phyloP scores from a whole-genome alignment of 2,113 vertebrate species.

The Tyrannus savana region DNA sequence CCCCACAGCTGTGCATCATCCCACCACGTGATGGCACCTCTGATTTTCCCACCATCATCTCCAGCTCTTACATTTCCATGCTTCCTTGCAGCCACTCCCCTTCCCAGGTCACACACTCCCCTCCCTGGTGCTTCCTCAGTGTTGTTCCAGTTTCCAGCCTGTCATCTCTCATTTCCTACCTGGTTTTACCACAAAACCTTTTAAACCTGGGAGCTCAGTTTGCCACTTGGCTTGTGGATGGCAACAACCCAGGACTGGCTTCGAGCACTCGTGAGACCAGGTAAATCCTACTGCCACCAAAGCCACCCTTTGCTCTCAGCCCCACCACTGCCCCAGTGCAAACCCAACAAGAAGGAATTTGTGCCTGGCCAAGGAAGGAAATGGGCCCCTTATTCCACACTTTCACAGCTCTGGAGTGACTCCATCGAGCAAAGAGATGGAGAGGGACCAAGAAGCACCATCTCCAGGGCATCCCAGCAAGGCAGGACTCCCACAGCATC shows the following conservation, averaged over 20 bases:
- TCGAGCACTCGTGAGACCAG: accelerated
- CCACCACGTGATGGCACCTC: neutral
- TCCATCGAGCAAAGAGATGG: neutral
- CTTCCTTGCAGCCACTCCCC: accelerated
- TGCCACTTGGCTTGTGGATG: neutral
- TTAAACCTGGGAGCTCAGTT: neutral
- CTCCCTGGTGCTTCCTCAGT: neutral
- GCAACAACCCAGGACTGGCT: neutral
- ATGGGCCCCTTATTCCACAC: neutral
- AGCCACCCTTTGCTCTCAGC: accelerated
- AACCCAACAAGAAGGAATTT: neutral
- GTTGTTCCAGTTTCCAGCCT: neutral
- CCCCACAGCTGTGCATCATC: too few species aligned
- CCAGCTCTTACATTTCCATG: neutral
- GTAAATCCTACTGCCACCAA: neutral
- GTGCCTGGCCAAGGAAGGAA: neutral
- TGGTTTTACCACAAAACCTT: neutral
- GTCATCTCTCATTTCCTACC: neutral
- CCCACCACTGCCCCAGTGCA: neutral
- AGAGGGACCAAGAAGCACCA: neutral
- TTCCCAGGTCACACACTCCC: neutral
- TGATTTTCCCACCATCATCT: neutral
- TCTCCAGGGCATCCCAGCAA: neutral
- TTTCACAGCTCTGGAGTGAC: neutral
- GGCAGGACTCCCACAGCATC: neutral